Evolutionary conservation across 1,140 invertebrate species (phyloP).

Genomic region (Drosophila bipectinata): DNA sequence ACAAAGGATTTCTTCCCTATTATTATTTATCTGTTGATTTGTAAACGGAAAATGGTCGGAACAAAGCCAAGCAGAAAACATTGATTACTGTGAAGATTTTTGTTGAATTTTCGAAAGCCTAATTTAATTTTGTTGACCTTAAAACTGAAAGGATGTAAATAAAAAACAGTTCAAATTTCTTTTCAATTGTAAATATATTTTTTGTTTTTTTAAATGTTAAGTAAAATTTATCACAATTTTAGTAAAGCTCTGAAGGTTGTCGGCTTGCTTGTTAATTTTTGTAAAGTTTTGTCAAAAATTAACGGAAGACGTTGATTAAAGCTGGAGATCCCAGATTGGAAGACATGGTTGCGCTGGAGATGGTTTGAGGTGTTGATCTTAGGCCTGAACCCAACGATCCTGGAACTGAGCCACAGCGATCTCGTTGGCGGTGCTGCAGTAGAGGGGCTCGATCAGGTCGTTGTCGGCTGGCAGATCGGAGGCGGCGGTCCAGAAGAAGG

Average conservation of each 20-base stretch:
- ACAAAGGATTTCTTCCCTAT: constrained; percentile 39
- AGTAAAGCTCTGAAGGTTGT: constrained; percentile 72
- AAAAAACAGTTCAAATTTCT: constrained; percentile 31
- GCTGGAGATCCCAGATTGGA: constrained; percentile 60
- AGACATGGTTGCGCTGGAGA: constrained; percentile 52
- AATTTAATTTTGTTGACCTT: background rate
- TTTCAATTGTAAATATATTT: constrained; percentile 73
- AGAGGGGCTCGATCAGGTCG: constrained; percentile 83
- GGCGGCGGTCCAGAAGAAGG: constrained; percentile 86
- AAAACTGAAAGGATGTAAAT: background rate
- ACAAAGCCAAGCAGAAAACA: constrained; percentile 3
- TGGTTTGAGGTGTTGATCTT: constrained; percentile 19
- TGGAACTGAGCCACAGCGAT: constrained; percentile 78
- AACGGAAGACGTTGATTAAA: constrained; percentile 69
- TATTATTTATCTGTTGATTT: constrained; percentile 44
- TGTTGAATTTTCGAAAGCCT: background rate
- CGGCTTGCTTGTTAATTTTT: constrained; percentile 72
- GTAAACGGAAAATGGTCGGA: constrained; percentile 48
- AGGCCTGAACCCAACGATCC: constrained; percentile 85
- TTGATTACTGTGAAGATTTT: background rate
- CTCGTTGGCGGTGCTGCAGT: constrained; percentile 83
- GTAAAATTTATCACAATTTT: constrained; percentile 82
- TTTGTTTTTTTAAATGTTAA: constrained; percentile 45
- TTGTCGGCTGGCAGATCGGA: constrained; percentile 83
- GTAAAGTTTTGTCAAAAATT: constrained; percentile 47